These are phyloP conservation scores for Pheosia gnoma DNA, from an alignment of 2,888 invertebrate species.

Conservation along the genomic window DNA sequence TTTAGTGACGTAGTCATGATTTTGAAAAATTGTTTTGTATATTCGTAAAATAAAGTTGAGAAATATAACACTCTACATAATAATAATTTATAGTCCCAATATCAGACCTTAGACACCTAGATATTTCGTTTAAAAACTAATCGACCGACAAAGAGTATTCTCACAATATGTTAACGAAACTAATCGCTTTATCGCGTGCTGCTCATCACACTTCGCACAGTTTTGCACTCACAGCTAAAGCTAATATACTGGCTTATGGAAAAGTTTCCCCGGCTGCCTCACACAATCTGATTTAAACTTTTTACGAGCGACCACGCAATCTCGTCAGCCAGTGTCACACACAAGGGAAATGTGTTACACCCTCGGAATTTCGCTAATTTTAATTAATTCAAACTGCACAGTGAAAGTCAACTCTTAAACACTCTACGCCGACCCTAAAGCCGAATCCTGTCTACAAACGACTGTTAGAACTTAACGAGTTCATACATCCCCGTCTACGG, in stretches of 20 bases:
- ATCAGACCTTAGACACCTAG: no score
- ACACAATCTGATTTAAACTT: slow-evolving; percentile 59
- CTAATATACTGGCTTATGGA: slow-evolving; percentile 27
- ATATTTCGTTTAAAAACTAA: background rate
- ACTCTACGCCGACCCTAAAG: slow-evolving; percentile 50
- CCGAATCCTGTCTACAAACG: slow-evolving; percentile 65
- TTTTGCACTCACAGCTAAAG: slow-evolving; percentile 21
- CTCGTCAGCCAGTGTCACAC: slow-evolving; percentile 48
- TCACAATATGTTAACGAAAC: slow-evolving; percentile 14
- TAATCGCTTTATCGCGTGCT: slow-evolving; percentile 18
- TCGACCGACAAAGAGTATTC: background rate
- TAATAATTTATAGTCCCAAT: no score
- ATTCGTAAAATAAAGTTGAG: no score
- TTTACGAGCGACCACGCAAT: slow-evolving; percentile 58
- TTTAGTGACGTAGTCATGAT: no score
- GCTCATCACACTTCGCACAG: slow-evolving; percentile 17
- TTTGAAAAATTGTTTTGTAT: no score
- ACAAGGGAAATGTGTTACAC: slow-evolving; percentile 52
- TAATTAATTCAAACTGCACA: slow-evolving; percentile 73
- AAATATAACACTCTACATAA: no score
- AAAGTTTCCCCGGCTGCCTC: slow-evolving; percentile 40
- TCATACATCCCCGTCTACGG: slow-evolving; percentile 70
- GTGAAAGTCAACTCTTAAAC: slow-evolving; percentile 54
- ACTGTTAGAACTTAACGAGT: slow-evolving; percentile 78
- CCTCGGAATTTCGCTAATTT: slow-evolving; percentile 64